Evolutionary conservation across 1,140 invertebrate genomes (phyloP).

Genomic region (Drosophila punjabiensis): DNA sequence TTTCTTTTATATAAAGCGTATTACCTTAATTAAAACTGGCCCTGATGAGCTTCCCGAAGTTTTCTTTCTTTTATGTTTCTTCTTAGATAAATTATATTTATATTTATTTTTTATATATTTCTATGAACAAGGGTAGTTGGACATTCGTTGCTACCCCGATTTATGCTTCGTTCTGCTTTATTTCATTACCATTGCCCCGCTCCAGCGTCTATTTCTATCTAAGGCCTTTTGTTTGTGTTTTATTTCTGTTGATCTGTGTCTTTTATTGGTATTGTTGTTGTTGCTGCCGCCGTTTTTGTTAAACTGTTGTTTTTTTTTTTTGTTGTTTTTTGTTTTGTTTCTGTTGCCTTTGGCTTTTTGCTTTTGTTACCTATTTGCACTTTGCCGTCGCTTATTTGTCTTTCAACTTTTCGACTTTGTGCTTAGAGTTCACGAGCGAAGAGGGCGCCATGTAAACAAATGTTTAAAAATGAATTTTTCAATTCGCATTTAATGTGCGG

Average conservation of each 20-base stretch:
- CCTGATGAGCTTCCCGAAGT: no score
- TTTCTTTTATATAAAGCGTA: no score
- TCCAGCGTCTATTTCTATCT: conserved; percentile 23
- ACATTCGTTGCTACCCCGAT: neutral
- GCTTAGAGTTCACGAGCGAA: conserved; percentile 68
- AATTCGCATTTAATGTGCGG: conserved; percentile 67
- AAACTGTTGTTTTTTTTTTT: conserved; percentile 16
- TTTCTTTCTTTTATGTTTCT: neutral
- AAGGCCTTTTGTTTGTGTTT: conserved; percentile 42
- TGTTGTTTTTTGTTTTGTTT: neutral
- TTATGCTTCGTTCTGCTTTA: conserved; percentile 23
- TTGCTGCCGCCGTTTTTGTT: neutral
- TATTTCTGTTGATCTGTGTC: conserved; percentile 56
- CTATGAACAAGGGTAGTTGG: neutral
- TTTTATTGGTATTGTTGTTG: conserved; percentile 41
- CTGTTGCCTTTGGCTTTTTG: conserved; percentile 5
- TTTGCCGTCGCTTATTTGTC: conserved; percentile 73
- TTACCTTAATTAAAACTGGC: no score
- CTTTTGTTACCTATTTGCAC: conserved; percentile 68
- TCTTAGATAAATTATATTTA: neutral
- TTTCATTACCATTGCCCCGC: conserved; percentile 14
- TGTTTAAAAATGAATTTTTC: conserved; percentile 81
- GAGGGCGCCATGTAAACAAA: conserved; percentile 63
- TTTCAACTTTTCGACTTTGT: conserved; percentile 78
- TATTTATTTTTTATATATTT: neutral